These are phyloP conservation scores for Cyphomyrus plagiostoma DNA, from an alignment of 2,113 vertebrate species.

Conservation along the genomic window DNA sequence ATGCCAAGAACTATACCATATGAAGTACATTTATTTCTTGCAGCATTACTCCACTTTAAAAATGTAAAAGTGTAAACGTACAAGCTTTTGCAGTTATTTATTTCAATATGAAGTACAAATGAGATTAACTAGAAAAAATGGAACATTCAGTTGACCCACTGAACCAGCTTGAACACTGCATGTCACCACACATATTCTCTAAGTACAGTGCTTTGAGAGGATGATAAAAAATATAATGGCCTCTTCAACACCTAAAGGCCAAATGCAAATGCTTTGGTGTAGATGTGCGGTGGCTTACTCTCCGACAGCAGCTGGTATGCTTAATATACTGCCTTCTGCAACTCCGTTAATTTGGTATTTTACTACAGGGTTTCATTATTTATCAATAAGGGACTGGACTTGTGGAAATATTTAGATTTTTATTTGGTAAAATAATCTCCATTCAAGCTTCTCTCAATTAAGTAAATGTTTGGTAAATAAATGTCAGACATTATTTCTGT, in stretches of 20 bases:
- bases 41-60: neutral
- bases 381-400: neutral
- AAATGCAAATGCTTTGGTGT: constrained; percentile 12
- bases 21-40: neutral
- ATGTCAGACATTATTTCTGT: no score
- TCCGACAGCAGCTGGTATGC: neutral
- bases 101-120: neutral
- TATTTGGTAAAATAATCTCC: neutral
- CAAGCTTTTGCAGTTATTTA: neutral
- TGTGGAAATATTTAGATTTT: neutral
- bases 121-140: neutral
- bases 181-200: neutral
- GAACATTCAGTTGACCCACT: neutral
- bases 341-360: neutral
- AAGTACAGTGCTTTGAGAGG: neutral
- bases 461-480: no score
- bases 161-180: neutral
- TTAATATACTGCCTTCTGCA: neutral
- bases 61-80: neutral
- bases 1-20: neutral
- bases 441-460: no score
- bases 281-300: neutral
- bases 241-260: constrained; percentile 14
- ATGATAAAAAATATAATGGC: constrained; percentile 1
- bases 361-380: neutral